Percentiles rank a stretch among this genome's conserved stretches.
Evolutionary conservation across 2,797 vertebrate species (phyloP).

Genomic region (Meriones psammophilus): DNA sequence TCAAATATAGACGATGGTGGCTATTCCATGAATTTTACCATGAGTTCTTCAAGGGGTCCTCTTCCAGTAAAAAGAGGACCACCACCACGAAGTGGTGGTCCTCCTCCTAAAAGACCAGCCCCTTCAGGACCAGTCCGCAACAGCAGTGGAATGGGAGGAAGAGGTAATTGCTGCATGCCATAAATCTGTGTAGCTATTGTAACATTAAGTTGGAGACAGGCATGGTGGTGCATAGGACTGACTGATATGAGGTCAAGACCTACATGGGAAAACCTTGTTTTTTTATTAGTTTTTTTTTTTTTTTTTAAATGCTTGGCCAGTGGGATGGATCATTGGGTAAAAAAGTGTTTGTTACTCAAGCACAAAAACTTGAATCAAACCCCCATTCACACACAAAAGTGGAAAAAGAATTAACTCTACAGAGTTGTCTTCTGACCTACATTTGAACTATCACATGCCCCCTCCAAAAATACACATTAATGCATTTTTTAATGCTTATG

Average conservation of each 20-base stretch:
- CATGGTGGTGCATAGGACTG: not conserved
- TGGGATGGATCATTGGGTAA: not conserved
- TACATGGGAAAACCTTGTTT: not conserved
- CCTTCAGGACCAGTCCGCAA: constrained; percentile 95
- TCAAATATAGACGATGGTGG: constrained; percentile 81
- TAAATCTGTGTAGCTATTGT: not conserved
- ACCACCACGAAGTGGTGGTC: constrained; percentile 95
- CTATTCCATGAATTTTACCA: constrained; percentile 84
- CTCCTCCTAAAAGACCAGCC: constrained; percentile 96
- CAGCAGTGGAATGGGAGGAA: constrained; percentile 91
- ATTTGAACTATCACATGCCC: not conserved
- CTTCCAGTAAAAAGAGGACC: constrained; percentile 97
- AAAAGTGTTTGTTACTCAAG: not conserved
- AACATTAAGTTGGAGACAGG: not conserved
- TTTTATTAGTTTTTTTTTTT: not conserved
- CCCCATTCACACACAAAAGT: not conserved
- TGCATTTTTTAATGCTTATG: not conserved
- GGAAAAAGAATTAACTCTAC: not conserved
- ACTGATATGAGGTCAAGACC: not conserved
- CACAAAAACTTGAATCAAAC: not conserved
- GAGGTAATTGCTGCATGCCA: constrained; percentile 89
- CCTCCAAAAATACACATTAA: not conserved
- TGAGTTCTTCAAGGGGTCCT: constrained; percentile 95
- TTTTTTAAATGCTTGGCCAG: not conserved
- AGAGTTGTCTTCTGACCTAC: not conserved